Base-by-base conservation (phyloP, 2,113 vertebrate genomes). In the Rhombomys opimus region DNA sequence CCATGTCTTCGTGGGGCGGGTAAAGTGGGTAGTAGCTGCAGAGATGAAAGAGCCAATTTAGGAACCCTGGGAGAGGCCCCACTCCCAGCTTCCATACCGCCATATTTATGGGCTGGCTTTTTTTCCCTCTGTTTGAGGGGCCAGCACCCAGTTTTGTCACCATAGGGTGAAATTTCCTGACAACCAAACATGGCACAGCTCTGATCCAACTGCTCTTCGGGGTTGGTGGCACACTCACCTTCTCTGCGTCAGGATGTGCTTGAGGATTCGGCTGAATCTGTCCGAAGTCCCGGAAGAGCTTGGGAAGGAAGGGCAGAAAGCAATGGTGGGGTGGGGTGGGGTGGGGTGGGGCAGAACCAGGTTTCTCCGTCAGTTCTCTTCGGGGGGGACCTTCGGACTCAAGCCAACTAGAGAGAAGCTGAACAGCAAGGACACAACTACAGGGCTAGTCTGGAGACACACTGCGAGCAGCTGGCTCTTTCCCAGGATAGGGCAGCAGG, bases 1-100 rank as follows among this genome's bases (percentile, higher is more conserved):
- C 99, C 46, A 99, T 96, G 76, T 99, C 99, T 67, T 99, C 99
- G 1, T 98, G 98, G 0, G 99, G 99, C 0, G 99, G 99, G 97
- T 99, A 99, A 52, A 99, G 98, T 0, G 99, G 99, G 98, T 99
- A 99, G 97, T 99, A 99, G 96, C 99, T 99, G 93, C 7, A 86
- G 9, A 35, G 63, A 50, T 0, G 25, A 73, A 7, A 57, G 8
- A 41, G 52, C 1, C 1, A n/a, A 4, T 2, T 1, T 0, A 0
- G 41, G 67, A 65, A 13, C 20, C 67, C 23, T 22, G 59, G 15
- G 41, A 2, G 3, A 38, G 81, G 5, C 18, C 75, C 57, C 23
- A 57, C n/a, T 35, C 0, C 57, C 22, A 17, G 77, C 32, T 9
- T 90, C 23, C 27, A 12, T 0, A n/a, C 6, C 9, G 50, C 50